Evolutionary conservation across 2,113 vertebrate species (phyloP), one percentile per base, ranked within the genome.

Genomic region (Sebastes schlegelii): DNA sequence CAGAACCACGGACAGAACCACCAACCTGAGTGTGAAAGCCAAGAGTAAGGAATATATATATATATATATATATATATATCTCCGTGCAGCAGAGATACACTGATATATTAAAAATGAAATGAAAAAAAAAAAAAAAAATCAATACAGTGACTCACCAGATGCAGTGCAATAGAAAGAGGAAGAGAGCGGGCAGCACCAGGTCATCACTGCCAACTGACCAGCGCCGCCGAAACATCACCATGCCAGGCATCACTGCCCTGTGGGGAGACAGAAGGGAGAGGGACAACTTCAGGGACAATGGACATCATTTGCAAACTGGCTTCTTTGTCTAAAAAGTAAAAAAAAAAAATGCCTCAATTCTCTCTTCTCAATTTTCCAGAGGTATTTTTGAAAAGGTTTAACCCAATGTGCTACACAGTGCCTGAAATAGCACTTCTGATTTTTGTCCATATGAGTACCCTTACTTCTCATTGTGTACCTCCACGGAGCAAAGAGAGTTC

Each of bases 151-250:
- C 95, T 95, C 74, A 99, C 98, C 98, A 99, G 92, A 97, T 96
- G 93, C 97, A 98, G 90, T 99, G 98, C 82, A 99, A 95, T 81
- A 99, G 93, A 93, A 99, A 99, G 87, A 99, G 98, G 92, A 99
- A 99, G 94, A 99, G 93, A 55, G 97, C 98, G 1, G 98, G 98
- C 95, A 99, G 93, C 96, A 99, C 98, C 88, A 99, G 97, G 97
- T 99, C 98, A 97, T 99, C 98, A 88, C 98, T 99, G 96, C 98
- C 98, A 89, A 99, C 98, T 97, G 98, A 99, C 98, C 98, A 99
- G 96, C 98, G 98, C 89, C 98, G 96, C 94, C 98, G 97, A 95
- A 99, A 99, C 95, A 99, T 97, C 88, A 99, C 98, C 88, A 99
- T 99, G 89, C 98, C 98, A 90, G 98, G 98, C 98, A 95, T 96